Conservation (phyloP, 2,888 invertebrate genomes). For the Nasonovia ribisnigri region DNA sequence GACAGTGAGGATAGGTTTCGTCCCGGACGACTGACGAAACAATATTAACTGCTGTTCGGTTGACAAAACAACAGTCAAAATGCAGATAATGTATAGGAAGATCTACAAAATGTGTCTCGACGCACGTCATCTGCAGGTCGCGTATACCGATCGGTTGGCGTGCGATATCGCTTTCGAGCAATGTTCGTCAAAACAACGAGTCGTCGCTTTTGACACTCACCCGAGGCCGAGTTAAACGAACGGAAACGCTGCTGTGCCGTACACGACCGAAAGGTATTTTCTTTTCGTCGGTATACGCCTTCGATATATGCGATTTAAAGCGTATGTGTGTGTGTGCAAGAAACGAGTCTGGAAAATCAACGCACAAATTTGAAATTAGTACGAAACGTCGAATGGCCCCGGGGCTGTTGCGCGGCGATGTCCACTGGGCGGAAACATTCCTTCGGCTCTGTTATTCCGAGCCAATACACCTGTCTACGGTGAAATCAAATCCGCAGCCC, state of each 20-base stretch:
- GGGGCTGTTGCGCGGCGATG: neutral
- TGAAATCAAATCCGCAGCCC: neutral
- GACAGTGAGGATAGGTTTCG: no score
- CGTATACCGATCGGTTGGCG: neutral
- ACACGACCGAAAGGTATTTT: neutral
- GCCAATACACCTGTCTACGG: constrained; percentile 39
- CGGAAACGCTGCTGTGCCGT: neutral
- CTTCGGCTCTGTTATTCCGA: constrained; percentile 3
- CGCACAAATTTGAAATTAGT: constrained; percentile 24
- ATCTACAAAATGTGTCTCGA: no score
- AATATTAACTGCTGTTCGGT: neutral
- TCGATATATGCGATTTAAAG: neutral
- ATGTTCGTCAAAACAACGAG: neutral
- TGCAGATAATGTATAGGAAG: no score
- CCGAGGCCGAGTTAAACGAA: neutral
- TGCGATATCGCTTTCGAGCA: neutral
- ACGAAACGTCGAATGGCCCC: neutral
- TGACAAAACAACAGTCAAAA: neutral
- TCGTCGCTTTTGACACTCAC: neutral
- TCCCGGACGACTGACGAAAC: no score
- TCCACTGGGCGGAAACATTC: constrained; percentile 45
- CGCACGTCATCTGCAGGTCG: neutral
- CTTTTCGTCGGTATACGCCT: neutral
- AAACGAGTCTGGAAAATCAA: neutral
- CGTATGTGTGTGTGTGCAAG: neutral